Evolutionary conservation across 2,888 invertebrate genomes (phyloP), one percentile per base, ranked within the genome.

Genomic region (Drosophila subsilvestris): DNA sequence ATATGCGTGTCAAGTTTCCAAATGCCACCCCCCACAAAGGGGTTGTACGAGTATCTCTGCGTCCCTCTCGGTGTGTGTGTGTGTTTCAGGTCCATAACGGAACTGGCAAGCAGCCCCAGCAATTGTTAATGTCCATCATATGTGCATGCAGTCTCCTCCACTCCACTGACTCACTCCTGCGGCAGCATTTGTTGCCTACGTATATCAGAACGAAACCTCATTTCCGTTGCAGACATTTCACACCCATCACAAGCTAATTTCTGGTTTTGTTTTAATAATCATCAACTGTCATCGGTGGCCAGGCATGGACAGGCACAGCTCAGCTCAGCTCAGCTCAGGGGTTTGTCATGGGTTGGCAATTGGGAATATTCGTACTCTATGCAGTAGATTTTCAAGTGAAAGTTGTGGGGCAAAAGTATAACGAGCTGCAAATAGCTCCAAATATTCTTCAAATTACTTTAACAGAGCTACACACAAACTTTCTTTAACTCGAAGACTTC

Each of bases 201-300:
- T 80, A 83, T 88, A 86, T 85, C 86, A 80, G 75, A 86, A 88
- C 77, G 84, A 86, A 88, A 86, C 84, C 88, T 84, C 84, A 85
- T 85, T 85, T 85, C 88, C 88, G 75, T 75, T 85, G 84, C 84
- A 88, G 84, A 72, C 78, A 78, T 88, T 80, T 83, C 74, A 73
- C 79, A 76, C 79, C 32, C 68, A 20, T 22, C 32, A 20, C 49
- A 22, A 69, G 29, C 68, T 68, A 67, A 67, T 67, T 65, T 73
- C 50, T 74, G 70, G 85, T 75, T 72, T 80, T 83, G 77, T 79
- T 86, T 86, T 79, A 76, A 82, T 83, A 88, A 88, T 83, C 77
- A 88, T 86, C 86, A 77, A 71, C 84, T 83, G 84, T 83, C 79
- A 78, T 80, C 86, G 74, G 75, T 79, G 78, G 20, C 37, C 25